phyloP scores from a whole-genome alignment of 2,113 vertebrate genomes.

The Xiphorhynchus elegans region DNA sequence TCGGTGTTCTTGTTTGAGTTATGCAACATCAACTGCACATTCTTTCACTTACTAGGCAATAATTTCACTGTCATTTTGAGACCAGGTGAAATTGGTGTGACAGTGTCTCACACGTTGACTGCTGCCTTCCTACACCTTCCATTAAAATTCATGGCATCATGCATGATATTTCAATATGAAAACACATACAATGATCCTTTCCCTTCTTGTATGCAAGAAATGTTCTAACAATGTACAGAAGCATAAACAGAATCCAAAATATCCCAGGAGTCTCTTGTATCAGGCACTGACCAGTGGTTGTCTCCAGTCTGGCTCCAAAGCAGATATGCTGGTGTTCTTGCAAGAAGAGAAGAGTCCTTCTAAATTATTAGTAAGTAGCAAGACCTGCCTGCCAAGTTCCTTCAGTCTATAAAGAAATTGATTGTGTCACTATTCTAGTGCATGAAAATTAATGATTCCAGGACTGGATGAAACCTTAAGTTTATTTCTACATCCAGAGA shows the following conservation, averaged over 20 bases:
- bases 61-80: background rate
- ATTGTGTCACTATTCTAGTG: background rate
- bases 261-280: background rate
- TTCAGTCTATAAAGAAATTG: conserved; percentile 30
- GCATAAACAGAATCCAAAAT: background rate
- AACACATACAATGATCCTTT: background rate
- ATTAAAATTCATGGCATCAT: background rate
- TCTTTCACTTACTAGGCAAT: background rate
- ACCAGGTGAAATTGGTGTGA: background rate
- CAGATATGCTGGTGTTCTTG: background rate
- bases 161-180: background rate
- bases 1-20: background rate
- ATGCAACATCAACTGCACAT: background rate
- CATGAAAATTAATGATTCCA: conserved; percentile 13
- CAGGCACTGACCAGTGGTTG: background rate
- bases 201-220: background rate
- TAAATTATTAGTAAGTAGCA: conserved; percentile 1
- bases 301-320: background rate
- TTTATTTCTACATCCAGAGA: background rate
- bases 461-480: background rate
- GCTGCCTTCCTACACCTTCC: background rate
- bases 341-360: background rate
- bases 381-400: conserved; percentile 27
- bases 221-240: conserved; percentile 6
- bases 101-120: background rate